Conservation (phyloP, 2,113 vertebrate species). For the Syngnathus floridae region DNA sequence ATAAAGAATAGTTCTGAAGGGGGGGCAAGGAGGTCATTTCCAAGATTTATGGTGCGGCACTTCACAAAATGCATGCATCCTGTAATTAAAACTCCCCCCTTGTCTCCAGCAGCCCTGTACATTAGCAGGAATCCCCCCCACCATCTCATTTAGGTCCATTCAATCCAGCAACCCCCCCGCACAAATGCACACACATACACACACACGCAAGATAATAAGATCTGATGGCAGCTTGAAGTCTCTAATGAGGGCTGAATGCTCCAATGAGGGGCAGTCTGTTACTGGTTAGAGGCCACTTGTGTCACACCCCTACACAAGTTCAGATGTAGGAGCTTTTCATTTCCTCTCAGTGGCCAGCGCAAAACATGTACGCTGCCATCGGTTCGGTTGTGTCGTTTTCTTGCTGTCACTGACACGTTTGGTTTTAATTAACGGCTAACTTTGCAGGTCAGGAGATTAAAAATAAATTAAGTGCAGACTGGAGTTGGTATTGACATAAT, state of each 20-base stretch:
- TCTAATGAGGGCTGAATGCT: slow-evolving; percentile 60
- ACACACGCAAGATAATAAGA: slow-evolving; percentile 46
- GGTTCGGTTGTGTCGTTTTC: neutral
- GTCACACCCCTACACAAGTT: slow-evolving; percentile 6
- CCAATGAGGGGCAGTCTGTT: slow-evolving; percentile 46
- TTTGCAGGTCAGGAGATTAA: neutral
- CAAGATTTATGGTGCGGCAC: slow-evolving; percentile 70
- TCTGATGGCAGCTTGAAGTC: slow-evolving; percentile 54
- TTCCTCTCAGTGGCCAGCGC: neutral
- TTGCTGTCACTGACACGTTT: neutral
- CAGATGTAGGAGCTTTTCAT: slow-evolving; percentile 16
- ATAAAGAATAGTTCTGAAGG: slow-evolving; percentile 38
- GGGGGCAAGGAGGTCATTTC: slow-evolving; percentile 51
- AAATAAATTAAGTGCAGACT: neutral
- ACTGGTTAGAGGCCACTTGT: slow-evolving; percentile 32
- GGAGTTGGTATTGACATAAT: neutral
- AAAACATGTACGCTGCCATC: neutral
- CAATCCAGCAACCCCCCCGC: slow-evolving; percentile 11
- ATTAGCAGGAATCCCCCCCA: slow-evolving; percentile 45
- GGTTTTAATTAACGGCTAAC: neutral
- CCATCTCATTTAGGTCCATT: slow-evolving; percentile 20
- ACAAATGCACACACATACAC: neutral
- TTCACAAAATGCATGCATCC: slow-evolving; percentile 72
- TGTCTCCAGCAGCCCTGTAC: slow-evolving; percentile 56
- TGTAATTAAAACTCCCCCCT: slow-evolving; percentile 71